These are phyloP conservation scores for Aphidius ervi DNA, from an alignment of 1,140 invertebrate species.

Conservation along the genomic window DNA sequence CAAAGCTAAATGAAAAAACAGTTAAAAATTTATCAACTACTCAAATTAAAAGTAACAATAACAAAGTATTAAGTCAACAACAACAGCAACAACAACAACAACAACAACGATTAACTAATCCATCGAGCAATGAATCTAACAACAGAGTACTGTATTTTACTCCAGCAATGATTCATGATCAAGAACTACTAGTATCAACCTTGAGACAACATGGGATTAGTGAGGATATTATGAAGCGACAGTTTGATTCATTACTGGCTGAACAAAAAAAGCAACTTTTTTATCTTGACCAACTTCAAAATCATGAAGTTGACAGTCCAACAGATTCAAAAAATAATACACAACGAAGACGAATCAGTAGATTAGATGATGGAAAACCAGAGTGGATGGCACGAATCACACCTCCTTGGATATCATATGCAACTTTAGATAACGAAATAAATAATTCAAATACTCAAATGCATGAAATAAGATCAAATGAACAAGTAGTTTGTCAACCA, in stretches of 20 bases:
- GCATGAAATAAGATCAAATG: neutral
- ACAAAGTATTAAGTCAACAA: neutral
- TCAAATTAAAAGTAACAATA: neutral
- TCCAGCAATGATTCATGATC: constrained; percentile 40
- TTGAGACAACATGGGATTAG: constrained; percentile 41
- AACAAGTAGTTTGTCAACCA: neutral
- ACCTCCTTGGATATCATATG: constrained; percentile 33
- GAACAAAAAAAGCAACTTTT: constrained; percentile 39
- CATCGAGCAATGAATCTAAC: neutral
- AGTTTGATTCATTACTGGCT: constrained; percentile 38
- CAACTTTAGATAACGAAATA: constrained; percentile 24
- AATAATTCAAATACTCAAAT: neutral
- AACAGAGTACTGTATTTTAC: constrained; percentile 30
- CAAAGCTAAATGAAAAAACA: neutral
- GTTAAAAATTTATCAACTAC: neutral
- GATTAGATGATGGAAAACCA: constrained; percentile 34
- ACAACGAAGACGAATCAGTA: constrained; percentile 21
- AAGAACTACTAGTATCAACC: constrained; percentile 35
- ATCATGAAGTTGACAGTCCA: constrained; percentile 5
- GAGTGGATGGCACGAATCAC: constrained; percentile 43
- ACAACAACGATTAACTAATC: constrained; percentile 1
- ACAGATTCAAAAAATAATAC: constrained; percentile 1
- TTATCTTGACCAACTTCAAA: constrained; percentile 26
- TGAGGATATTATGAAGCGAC: constrained; percentile 37
- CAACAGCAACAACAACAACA: constrained; percentile 7